Percentiles rank a stretch among this genome's conserved stretches.
These are phyloP conservation scores for Malacoctenus gilli DNA, from an alignment of 2,797 vertebrate genomes.

Conservation along the genomic window DNA sequence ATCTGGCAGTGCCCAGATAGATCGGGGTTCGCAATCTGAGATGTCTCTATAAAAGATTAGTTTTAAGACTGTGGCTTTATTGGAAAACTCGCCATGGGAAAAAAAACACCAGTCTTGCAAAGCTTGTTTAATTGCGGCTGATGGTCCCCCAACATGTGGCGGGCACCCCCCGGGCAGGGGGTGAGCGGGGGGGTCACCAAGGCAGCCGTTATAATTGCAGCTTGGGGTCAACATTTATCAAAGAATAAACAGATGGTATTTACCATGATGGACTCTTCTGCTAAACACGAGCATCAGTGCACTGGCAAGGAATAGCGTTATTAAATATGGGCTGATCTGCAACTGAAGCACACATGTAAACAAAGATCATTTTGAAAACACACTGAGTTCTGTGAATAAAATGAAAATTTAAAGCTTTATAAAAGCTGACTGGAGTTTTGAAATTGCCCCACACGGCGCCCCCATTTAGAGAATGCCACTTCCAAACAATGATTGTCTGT, in stretches of 20 bases:
- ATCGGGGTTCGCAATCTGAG: conserved; percentile 30
- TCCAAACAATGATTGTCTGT: no score
- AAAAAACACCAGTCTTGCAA: neutral
- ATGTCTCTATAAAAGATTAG: conserved; percentile 13
- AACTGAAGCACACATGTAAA: no score
- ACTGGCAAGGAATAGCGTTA: neutral
- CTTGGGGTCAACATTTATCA: conserved; percentile 1
- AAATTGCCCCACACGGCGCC: no score
- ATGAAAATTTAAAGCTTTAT: no score
- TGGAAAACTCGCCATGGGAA: conserved; percentile 24
- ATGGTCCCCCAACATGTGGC: conserved; percentile 2
- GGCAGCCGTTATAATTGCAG: neutral
- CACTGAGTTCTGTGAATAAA: no score
- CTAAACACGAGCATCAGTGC: neutral
- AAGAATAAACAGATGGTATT: neutral
- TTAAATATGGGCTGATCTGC: no score
- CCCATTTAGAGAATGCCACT: no score
- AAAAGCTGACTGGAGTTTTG: no score
- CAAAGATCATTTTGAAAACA: no score
- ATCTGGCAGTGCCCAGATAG: conserved; percentile 15
- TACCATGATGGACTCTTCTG: no score
- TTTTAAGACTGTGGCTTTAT: conserved; percentile 36
- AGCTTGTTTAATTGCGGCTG: conserved; percentile 5
- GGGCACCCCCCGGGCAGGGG: no score
- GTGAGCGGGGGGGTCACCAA: neutral